phyloP scores from a whole-genome alignment of 2,888 invertebrate genomes.

The Papilio protenor region DNA sequence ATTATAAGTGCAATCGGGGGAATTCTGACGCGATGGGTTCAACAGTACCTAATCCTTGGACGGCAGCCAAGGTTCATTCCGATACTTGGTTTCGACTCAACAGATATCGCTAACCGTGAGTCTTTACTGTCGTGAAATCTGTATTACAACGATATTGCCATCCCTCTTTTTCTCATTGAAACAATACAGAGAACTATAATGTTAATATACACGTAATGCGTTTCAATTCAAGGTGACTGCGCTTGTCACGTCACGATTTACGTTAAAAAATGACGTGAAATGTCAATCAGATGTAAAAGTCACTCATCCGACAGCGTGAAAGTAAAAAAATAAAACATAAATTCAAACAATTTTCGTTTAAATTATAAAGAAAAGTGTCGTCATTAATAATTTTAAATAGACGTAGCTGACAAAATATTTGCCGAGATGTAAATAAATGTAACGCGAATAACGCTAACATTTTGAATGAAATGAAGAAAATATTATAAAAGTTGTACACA shows the following conservation, averaged over 20 bases:
- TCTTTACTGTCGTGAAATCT: not conserved
- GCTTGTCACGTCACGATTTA: not conserved
- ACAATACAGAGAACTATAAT: not conserved
- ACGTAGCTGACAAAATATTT: conserved; percentile 19
- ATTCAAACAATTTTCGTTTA: not conserved
- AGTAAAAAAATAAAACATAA: conserved; percentile 1
- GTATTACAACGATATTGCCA: not conserved
- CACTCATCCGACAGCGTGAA: not conserved
- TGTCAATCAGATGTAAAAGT: conserved; percentile 20
- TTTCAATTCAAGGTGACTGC: not conserved
- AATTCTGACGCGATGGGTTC: conserved; percentile 51
- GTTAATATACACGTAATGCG: not conserved
- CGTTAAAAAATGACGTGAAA: not conserved
- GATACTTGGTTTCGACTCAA: conserved; percentile 56
- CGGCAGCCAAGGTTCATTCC: conserved; percentile 58
- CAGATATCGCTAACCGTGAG: not conserved
- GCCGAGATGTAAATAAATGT: conserved; percentile 16
- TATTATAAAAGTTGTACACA: not conserved
- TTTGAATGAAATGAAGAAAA: not conserved
- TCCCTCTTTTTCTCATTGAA: not conserved
- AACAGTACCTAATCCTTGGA: conserved; percentile 56
- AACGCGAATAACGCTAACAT: not conserved
- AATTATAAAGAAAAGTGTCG: conserved; percentile 18
- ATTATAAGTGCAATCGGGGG: conserved; percentile 48
- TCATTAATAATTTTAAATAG: conserved; percentile 19